Base-by-base conservation (phyloP, 2,113 vertebrate genomes). In the Pelmatolapia mariae region DNA sequence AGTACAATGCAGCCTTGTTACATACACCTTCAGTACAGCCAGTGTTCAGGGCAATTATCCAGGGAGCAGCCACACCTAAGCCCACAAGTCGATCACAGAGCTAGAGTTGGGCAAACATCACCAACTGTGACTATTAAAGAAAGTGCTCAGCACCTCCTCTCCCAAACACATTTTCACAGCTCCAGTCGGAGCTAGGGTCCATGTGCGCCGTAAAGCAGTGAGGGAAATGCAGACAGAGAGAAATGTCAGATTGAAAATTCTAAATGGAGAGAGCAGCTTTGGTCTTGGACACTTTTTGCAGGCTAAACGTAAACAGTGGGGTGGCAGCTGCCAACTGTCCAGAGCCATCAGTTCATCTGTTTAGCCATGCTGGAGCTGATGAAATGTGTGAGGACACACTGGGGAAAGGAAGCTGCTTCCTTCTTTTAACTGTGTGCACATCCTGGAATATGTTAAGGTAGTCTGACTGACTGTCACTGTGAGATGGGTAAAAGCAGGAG, bases 11-110 rank as follows among this genome's bases (percentile, higher is more conserved):
- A 83, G 91, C 86, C 90, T 92, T 94, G 90, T 93, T 89, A 57
- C 11, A 61, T 83, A 80, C 84, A 87, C 86, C 43, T 66, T 90
- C 81, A 92, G 82, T 84, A 26, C 76, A 93, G 81, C 61, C 86
- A 94, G 71, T 94, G 91, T 94, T 95, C 84, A 71, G 86, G 89
- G 83, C 85, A 93, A 93, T 92, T 94, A 90, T 92, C 92, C 90
- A 86, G 85, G 87, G 85, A 80, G 82, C 53, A 68, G 73, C 92
- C 95, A 94, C 94, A 93, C 91, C 93, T 94, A 91, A 84, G 79
- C 63, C 86, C 84, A 80, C 80, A 81, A 81, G 61, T 83, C 40
- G 16, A 54, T 86, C 90, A 91, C 88, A 88, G 85, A 88, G 57
- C 90, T 81, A 15, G 10, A 85, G 83, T 59, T 85, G 43, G n/a